Evolutionary conservation across 2,888 invertebrate genomes (phyloP), one percentile per base, ranked within the genome.

Genomic region (Agrochola litura): DNA sequence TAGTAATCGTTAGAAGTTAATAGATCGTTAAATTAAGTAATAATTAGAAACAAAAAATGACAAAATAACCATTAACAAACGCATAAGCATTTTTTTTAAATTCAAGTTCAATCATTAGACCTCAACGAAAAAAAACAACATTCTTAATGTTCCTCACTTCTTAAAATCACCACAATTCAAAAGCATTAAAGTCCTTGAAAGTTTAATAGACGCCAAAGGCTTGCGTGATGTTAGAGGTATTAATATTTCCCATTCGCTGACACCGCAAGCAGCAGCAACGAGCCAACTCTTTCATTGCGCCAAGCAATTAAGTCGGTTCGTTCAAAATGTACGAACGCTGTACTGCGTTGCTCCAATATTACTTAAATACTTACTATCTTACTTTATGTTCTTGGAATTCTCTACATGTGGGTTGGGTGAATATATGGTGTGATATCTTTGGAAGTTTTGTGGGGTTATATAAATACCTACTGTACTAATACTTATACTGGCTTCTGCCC

Each of bases 211-310:
- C 61, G 68, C 25, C 41, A 77, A 76, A 76, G 61, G 69, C 54
- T 88, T 22, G 88, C 89, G 89, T 88, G 88, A 78, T 67, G 25
- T 43, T 65, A 66, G 70, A 60, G 80, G 87, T 84, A 88, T 87
- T 88, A 88, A 88, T 88, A 89, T 82, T 86, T 88, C 84, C 82
- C 60, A 84, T 81, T 76, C 52, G 70, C 86, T 82, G 89, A 89
- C 86, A 88, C 75, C 72, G 71, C 72, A 56, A 56, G 52, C 19
- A 52, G 19, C 52, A 52, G 52, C 19, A 52, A 75, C 75, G 19
- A 49, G 76, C 72, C 64, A 77, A 83, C 77, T 87, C 89, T 80
- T 83, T 82, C 77, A 76, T 63, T 76, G 73, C 73, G 68, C 74
- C 63, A 67, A 75, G 83, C 79, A 83, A 87, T 88, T 88, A 88